Conservation (phyloP, 2,797 vertebrate genomes). For the Sylvilagus floridanus region DNA sequence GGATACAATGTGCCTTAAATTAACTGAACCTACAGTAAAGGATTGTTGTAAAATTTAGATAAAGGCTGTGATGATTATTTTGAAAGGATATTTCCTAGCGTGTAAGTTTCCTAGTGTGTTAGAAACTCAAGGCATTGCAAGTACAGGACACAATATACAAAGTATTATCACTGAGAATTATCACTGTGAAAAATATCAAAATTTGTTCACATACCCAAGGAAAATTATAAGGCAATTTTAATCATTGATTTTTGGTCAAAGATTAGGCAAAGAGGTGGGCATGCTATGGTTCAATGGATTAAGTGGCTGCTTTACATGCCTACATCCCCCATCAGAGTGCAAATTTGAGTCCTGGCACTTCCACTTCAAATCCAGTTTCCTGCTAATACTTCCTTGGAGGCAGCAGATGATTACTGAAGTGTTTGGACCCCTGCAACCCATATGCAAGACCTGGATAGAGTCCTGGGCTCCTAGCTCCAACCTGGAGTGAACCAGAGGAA, state of each 20-base stretch:
- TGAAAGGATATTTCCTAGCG: background rate
- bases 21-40: background rate
- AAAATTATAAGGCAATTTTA: background rate
- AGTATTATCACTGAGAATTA: background rate
- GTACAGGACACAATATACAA: background rate
- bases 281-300: too few species aligned
- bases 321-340: too few species aligned
- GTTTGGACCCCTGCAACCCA: too few species aligned
- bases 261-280: background rate
- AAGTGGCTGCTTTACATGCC: too few species aligned
- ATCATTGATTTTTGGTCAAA: constrained; percentile 18
- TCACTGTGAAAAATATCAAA: background rate
- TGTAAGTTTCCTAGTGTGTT: background rate
- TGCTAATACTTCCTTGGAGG: too few species aligned
- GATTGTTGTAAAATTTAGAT: background rate
- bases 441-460: too few species aligned
- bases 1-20: background rate
- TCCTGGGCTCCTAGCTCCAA: too few species aligned
- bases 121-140: background rate
- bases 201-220: background rate
- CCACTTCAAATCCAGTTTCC: too few species aligned
- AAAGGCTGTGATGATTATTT: background rate
- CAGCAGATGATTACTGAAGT: too few species aligned
- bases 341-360: too few species aligned
- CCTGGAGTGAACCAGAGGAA: too few species aligned